Evolutionary conservation across 2,888 invertebrate genomes (phyloP), one percentile per base, ranked within the genome.

Genomic region (Leptura quadrifasciata): DNA sequence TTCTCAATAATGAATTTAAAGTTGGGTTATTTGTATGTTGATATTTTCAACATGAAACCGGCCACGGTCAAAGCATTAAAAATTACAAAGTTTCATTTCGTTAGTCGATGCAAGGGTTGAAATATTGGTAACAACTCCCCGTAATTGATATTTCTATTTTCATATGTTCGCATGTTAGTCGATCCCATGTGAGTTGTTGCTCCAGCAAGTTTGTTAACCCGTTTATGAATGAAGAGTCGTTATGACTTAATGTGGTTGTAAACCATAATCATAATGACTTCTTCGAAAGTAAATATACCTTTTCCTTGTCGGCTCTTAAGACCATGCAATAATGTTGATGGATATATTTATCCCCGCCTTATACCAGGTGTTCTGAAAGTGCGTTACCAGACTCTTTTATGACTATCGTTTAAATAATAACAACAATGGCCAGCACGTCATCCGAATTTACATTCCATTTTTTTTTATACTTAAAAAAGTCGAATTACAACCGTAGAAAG

Each of bases 131-230:
- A 12, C 47, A 47, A n/a, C 47, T 47, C 3, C n/a, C n/a, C n/a
- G 47, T 27, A 60, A 27, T 27, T 60, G n/a, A 60, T 60, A 60
- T 27, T 60, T 60, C 21, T 27, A 27, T 65, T 65, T n/a, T 63
- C 17, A 27, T 27, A 15, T 17, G 17, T 17, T 27, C 5, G 54
- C 67, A 55, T 24, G 55, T 31, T 67, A 31, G 31, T 24, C 54
- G 67, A 55, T 55, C 47, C 54, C 20, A 27, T 67, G 54, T 18
- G 54, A 54, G 54, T 67, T 65, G 52, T 20, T 12, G 18, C 10
- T 21, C 6, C 39, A 9, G 54, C 54, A 17, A 52, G 54, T 67
- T 67, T 67, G 27, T 47, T 67, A 67, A 67, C 67, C 52, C n/a
- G 67, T 17, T 24, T 12, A 12, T 17, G 24, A 67, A 67, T 54